These are phyloP conservation scores for Murina feae DNA, from an alignment of 2,113 vertebrate species.

Conservation along the genomic window DNA sequence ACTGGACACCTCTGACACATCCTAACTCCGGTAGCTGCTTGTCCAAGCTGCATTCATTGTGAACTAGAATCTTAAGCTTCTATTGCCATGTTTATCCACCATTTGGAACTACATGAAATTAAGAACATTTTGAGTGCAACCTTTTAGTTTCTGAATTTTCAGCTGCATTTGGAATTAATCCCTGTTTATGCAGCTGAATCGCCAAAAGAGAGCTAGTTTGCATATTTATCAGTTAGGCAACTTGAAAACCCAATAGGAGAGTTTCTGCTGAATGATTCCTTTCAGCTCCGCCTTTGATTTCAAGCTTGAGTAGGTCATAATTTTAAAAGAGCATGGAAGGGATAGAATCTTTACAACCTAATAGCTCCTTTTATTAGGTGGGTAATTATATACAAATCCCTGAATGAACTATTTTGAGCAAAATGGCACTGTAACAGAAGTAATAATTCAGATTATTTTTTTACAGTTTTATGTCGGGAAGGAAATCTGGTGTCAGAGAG, in stretches of 20 bases:
- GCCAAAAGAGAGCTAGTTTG: constrained; percentile 76
- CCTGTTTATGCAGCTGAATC: constrained; percentile 76
- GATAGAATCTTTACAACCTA: constrained; percentile 82
- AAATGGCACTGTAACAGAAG: constrained; percentile 79
- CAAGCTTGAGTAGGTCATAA: constrained; percentile 83
- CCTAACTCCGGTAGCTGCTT: constrained; percentile 12
- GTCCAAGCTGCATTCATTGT: constrained; percentile 40
- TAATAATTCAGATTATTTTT: constrained; percentile 80
- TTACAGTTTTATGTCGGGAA: constrained; percentile 60
- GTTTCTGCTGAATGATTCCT: constrained; percentile 77
- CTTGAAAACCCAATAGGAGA: constrained; percentile 76
- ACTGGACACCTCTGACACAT: background rate
- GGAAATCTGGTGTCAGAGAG: constrained; percentile 73
- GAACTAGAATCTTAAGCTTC: constrained; percentile 31
- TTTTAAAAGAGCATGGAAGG: constrained; percentile 80
- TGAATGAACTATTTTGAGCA: constrained; percentile 81
- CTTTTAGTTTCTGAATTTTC: constrained; percentile 68
- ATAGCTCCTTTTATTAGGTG: constrained; percentile 83
- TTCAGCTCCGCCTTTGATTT: constrained; percentile 83
- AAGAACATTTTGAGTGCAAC: constrained; percentile 46
- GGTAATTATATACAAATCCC: constrained; percentile 80
- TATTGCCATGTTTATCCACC: constrained; percentile 35
- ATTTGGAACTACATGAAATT: constrained; percentile 56
- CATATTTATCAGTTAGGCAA: constrained; percentile 80
- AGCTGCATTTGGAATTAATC: constrained; percentile 74